phyloP scores from a whole-genome alignment of 2,888 invertebrate genomes.

The Ceraclea dissimilis region DNA sequence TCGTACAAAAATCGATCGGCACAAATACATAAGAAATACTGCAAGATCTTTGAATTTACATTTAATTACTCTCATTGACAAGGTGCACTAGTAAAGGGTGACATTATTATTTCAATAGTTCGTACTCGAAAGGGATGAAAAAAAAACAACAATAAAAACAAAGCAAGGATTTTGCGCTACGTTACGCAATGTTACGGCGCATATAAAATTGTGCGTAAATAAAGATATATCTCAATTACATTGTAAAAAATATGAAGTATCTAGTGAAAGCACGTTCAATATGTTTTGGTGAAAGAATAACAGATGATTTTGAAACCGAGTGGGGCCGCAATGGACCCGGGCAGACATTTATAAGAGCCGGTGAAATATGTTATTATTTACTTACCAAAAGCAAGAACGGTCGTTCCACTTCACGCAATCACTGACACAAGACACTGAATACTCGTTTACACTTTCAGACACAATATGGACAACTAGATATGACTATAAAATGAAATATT shows the following conservation, averaged over 20 bases:
- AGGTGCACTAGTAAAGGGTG: background rate
- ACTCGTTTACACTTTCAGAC: constrained; percentile 2
- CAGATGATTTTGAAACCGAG: background rate
- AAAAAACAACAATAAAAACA: constrained; percentile 16
- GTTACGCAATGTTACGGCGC: constrained; percentile 20
- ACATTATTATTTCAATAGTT: background rate
- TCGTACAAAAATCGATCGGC: background rate
- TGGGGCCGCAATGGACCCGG: background rate
- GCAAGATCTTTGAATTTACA: too few relatives aligned
- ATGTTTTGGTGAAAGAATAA: background rate
- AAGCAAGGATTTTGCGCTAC: constrained; percentile 10
- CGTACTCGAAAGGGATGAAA: background rate
- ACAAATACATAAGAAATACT: background rate
- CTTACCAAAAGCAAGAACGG: constrained; percentile 16
- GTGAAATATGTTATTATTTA: constrained; percentile 14
- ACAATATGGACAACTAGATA: constrained; percentile 26
- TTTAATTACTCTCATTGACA: too few relatives aligned
- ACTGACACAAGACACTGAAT: constrained; percentile 18
- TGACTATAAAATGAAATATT: constrained; percentile 12
- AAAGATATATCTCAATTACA: background rate
- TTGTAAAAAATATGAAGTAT: background rate
- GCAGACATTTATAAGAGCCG: constrained; percentile 14
- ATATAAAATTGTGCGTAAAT: constrained; percentile 4
- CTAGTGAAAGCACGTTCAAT: background rate
- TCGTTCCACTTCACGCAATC: constrained; percentile 10